Percentiles rank a stretch among this genome's conserved stretches.
Conservation (phyloP, 2,797 vertebrate genomes). For the Arctocebus calabarensis region DNA sequence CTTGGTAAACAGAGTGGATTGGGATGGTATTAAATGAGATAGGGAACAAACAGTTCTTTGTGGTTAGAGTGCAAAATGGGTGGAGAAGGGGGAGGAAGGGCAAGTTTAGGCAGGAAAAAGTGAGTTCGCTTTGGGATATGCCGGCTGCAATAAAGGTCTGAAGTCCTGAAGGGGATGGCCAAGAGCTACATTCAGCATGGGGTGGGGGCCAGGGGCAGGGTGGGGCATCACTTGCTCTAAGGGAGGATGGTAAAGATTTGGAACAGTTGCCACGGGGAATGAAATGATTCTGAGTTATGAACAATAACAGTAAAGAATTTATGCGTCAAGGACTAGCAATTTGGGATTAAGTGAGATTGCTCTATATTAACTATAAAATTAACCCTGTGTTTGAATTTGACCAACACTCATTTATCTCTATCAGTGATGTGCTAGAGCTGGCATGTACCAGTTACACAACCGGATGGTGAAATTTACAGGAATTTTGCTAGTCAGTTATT, state of each 20-base stretch:
- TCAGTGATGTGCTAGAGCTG: not conserved
- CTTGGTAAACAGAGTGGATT: constrained; percentile 7
- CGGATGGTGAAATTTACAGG: not conserved
- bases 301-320: not conserved
- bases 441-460: not conserved
- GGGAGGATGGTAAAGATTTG: not conserved
- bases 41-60: constrained; percentile 70
- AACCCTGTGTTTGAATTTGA: constrained; percentile 55
- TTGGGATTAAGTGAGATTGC: not conserved
- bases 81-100: constrained; percentile 28
- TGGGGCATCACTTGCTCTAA: not conserved
- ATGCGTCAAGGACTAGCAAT: not conserved
- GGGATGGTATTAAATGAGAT: constrained; percentile 66
- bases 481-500: constrained; percentile 34
- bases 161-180: not conserved
- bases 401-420: not conserved
- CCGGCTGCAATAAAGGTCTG: not conserved
- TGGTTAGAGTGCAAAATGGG: constrained; percentile 44
- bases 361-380: not conserved
- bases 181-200: not conserved
- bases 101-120: constrained; percentile 74
- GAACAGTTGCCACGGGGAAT: not conserved
- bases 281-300: not conserved
- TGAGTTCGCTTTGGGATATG: not conserved
- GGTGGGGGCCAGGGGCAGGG: not conserved